A percentile compares a stretch with the other conserved stretches of the same genome.
Conservation (phyloP, 2,888 invertebrate genomes). For the Pogonocherus hispidulus region DNA sequence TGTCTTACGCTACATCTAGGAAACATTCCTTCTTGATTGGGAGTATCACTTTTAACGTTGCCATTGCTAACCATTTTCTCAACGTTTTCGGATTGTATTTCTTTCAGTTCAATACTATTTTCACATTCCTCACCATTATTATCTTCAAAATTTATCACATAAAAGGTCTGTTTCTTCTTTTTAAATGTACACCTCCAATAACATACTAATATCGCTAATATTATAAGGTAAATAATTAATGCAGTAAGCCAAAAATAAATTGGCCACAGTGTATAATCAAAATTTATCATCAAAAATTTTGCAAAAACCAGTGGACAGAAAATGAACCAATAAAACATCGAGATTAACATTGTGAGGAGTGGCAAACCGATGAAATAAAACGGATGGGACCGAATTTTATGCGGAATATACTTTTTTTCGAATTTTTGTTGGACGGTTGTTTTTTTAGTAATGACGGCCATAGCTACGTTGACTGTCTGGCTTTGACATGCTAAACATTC, state of each 20-base stretch:
- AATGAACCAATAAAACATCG: constrained; percentile 65
- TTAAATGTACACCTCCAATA: constrained; percentile 49
- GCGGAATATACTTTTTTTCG: constrained; percentile 30
- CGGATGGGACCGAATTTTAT: constrained; percentile 52
- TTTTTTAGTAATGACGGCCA: constrained; percentile 15
- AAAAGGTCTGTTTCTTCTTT: constrained; percentile 3
- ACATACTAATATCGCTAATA: constrained; percentile 57
- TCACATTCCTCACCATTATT: not conserved
- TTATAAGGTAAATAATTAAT: constrained; percentile 54
- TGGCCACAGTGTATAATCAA: constrained; percentile 45
- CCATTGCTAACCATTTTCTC: not conserved
- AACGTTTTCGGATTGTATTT: not conserved
- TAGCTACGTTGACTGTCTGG: not conserved
- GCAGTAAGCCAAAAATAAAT: constrained; percentile 50
- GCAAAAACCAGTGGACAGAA: constrained; percentile 61
- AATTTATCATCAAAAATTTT: not conserved
- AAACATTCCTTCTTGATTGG: constrained; percentile 13
- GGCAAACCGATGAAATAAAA: constrained; percentile 56
- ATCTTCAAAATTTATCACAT: constrained; percentile 6
- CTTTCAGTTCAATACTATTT: not conserved
- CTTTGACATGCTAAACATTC: not conserved
- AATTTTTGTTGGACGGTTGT: constrained; percentile 3
- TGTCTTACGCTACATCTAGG: constrained; percentile 37
- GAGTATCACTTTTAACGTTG: not conserved
- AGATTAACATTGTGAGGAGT: constrained; percentile 52